Evolutionary conservation across 1,140 invertebrate species (phyloP), one percentile per base, ranked within the genome.

Genomic region (Hyphantria cunea): DNA sequence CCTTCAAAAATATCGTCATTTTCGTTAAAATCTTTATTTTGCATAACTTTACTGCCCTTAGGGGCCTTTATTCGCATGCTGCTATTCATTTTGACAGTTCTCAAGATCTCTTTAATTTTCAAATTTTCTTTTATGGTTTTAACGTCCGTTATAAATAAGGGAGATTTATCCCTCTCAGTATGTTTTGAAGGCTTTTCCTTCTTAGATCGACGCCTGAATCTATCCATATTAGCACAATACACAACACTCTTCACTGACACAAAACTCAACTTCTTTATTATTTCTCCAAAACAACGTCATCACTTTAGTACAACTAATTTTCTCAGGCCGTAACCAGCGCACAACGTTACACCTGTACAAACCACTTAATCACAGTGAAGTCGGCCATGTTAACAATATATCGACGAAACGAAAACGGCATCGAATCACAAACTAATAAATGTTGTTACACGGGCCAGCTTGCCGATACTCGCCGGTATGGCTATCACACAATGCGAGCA

Each of bases 1-100:
- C 73, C 74, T n/a, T 80, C 84, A 66, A 76, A 76, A 50, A 66
- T 68, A 11, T 78, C 74, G 10, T 82, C 78, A 33, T 74, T 74
- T 17, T 84, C 82, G 50, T 69, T 80, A 56, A 83, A 78, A 49
- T 84, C 80, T 67, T 76, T 84, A 56, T 78, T 84, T 31, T 76
- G 68, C 78, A 86, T 84, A 7, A 83, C 69, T 70, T 82, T 82
- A 42, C 79, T 85, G 7, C 82, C 78, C 17, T 74, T 71, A 10
- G 82, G 82, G 6, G 74, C 83, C 39, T 84, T 86, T 37, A 86
- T 59, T 39, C 83, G 64, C 79, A 82, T 84, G 61, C 83, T 87
- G 47, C 76, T 88, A 54, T 81, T 90, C 80, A 88, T 87, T 78
- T 88, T 90, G 0, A 89, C 86, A 31, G 77, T 86, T 66, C 84